Evolutionary conservation across 2,888 invertebrate species (phyloP), one percentile per base, ranked within the genome.

Genomic region (Opisthograptis luteolata): DNA sequence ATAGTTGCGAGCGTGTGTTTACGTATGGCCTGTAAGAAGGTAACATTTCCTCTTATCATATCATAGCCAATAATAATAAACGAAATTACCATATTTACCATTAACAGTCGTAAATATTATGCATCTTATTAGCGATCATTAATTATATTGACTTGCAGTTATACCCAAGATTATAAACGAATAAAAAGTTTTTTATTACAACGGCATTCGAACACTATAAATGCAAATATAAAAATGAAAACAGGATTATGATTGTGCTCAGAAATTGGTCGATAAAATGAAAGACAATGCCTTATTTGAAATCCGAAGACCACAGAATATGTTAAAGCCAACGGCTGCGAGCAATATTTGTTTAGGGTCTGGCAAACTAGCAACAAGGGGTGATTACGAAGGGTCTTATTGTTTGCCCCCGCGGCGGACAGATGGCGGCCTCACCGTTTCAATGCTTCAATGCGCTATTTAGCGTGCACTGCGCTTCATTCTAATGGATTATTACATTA

Each of bases 401-500:
- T 87, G 87, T 88, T 85, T 83, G 83, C 71, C 59, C 60, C 68
- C 74, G 77, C 72, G 80, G 86, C 87, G 77, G 87, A 81, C 89
- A 90, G 89, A 88, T 89, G 89, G 84, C 84, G 78, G 74, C 73
- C 70, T 66, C 69, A 60, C 71, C 69, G 70, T 66, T 74, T 84
- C 79, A 74, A 81, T 79, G 86, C 80, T 83, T 81, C 81, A 88
- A 87, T 86, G 86, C 86, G 86, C 87, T 89, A 85, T 89, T 89
- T 89, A 88, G 86, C 85, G 85, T 81, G 81, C 84, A 84, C 80
- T 79, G 82, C 79, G 84, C 80, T 87, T 84, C 85, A 88, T 88
- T 89, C 85, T 89, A 87, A 87, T 89, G 84, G 85, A 89, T 89
- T 89, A 89, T 89, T 87, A 88, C 88, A 90, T 90, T 90, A 89